Evolutionary conservation across 2,113 vertebrate species (phyloP).

Genomic region (Melozone crissalis): DNA sequence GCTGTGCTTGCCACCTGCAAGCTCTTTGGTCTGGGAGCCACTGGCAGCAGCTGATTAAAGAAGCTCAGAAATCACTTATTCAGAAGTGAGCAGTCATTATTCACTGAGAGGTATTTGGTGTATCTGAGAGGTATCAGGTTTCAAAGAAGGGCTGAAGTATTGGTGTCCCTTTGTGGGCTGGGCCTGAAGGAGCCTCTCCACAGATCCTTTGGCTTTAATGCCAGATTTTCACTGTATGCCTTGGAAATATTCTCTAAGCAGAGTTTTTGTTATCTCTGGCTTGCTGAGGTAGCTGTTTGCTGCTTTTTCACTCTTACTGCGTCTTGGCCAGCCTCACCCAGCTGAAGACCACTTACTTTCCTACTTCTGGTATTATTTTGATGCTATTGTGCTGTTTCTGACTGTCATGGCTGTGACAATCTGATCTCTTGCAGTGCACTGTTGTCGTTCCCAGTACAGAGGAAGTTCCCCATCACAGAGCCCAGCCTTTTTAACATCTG

Average conservation of each 20-base stretch:
- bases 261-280: not conserved
- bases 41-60: not conserved
- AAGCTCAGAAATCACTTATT: not conserved
- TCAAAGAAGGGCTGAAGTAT: not conserved
- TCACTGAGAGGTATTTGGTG: not conserved
- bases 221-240: not conserved
- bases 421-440: not conserved
- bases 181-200: not conserved
- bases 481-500: not conserved
- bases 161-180: not conserved
- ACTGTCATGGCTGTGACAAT: not conserved
- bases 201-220: not conserved
- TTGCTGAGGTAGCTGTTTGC: not conserved
- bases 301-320: not conserved
- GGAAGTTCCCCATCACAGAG: not conserved
- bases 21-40: not conserved
- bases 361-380: not conserved
- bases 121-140: not conserved
- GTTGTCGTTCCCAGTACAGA: fast-evolving
- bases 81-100: not conserved
- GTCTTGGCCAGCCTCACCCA: not conserved
- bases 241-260: not conserved
- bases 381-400: not conserved
- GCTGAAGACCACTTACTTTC: not conserved
- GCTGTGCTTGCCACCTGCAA: constrained; percentile 1